Conservation (phyloP, 2,888 invertebrate genomes). For the Rugalucina vietnamica region DNA sequence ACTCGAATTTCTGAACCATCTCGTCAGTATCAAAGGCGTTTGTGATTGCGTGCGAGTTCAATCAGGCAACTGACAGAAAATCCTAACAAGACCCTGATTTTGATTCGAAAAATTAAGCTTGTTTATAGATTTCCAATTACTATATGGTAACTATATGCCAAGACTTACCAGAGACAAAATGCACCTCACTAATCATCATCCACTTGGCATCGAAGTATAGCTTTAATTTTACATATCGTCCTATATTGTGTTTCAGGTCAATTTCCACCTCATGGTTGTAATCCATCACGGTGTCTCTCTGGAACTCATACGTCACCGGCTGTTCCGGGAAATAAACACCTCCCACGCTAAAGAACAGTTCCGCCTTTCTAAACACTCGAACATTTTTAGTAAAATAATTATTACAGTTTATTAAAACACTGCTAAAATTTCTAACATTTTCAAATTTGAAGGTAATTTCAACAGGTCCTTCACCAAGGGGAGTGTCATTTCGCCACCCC, state of each 20-base stretch:
- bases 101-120: not conserved
- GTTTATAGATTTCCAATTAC: not conserved
- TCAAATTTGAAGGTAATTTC: slow-evolving; percentile 94
- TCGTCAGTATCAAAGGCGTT: no score
- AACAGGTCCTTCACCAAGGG: slow-evolving; percentile 88
- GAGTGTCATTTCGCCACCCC: slow-evolving; percentile 89
- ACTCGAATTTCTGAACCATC: no score
- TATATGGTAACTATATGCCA: not conserved
- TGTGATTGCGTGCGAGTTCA: no score
- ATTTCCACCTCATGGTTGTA: slow-evolving; percentile 92
- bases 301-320: slow-evolving; percentile 87
- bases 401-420: slow-evolving; percentile 92
- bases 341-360: slow-evolving; percentile 90
- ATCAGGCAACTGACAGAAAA: no score
- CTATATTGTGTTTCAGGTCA: slow-evolving; percentile 92
- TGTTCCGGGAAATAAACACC: slow-evolving; percentile 91
- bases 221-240: slow-evolving; percentile 90
- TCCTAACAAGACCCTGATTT: no score
- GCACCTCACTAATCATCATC: slow-evolving; percentile 95
- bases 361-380: slow-evolving; percentile 91
- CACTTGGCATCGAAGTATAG: slow-evolving; percentile 93
- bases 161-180: slow-evolving; percentile 91
- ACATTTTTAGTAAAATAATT: slow-evolving; percentile 94
- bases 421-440: slow-evolving; percentile 92
- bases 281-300: slow-evolving; percentile 92